Conservation (phyloP, 1,140 invertebrate genomes). For the Tetraneura akinire region DNA sequence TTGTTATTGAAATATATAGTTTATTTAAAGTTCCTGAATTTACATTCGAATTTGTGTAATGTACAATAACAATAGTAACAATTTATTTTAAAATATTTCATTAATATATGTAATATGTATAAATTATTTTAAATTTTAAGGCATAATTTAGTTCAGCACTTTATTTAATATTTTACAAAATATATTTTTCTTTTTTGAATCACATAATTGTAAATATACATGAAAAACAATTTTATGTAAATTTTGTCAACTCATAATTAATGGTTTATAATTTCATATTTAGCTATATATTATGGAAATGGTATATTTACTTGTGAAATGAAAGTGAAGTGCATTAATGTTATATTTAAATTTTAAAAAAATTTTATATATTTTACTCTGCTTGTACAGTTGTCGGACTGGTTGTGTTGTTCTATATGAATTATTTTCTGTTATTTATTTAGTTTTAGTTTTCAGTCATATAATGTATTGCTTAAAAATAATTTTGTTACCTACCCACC, state of each 20-base stretch:
- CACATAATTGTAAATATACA: background rate
- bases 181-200: background rate
- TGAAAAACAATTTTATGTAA: background rate
- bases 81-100: background rate
- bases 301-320: background rate
- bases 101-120: background rate
- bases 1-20: slow-evolving; percentile 39
- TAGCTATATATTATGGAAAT: background rate
- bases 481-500: slow-evolving; percentile 28
- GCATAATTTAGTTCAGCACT: background rate
- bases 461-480: slow-evolving; percentile 31
- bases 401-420: slow-evolving; percentile 23
- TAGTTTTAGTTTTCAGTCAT: slow-evolving; percentile 11
- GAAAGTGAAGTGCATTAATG: background rate
- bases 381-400: background rate
- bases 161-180: background rate
- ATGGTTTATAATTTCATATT: background rate
- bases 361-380: no score
- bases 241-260: background rate
- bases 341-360: background rate
- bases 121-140: background rate
- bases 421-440: slow-evolving; percentile 6
- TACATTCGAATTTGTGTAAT: background rate
- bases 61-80: background rate
- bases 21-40: slow-evolving; percentile 41